Evolutionary conservation across 2,888 invertebrate species (phyloP), one percentile per base, ranked within the genome.

Genomic region (Gisinianus flammeolus): DNA sequence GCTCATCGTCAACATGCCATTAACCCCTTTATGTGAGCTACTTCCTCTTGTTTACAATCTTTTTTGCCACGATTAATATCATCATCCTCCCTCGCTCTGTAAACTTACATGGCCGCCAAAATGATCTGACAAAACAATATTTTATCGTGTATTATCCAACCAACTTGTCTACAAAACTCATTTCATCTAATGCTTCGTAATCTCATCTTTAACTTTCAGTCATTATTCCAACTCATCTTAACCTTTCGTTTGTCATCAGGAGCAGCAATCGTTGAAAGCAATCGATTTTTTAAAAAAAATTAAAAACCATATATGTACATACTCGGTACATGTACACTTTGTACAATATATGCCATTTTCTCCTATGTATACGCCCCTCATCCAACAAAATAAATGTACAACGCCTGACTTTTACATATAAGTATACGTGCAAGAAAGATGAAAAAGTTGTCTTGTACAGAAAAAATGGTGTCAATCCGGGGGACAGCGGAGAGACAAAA

Each of bases 31-130:
- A 26, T 64, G 52, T 52, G 24, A 4, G 12, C 26, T 66, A 19
- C 33, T 35, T 66, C 52, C 54, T 54, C 67, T 74, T 74, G 74
- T 74, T 66, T 74, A 74, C 74, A 74, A 74, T 66, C 74, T 64
- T 73, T n/a, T n/a, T 62, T 33, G 22, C 52, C 30, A 54, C 54
- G 74, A 74, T 74, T 74, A 74, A 74, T 74, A 67, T 52, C 66
- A 66, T 64, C 66, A 64, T 64, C 54, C 70, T 54, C 54, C 35
- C 22, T 12, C 28, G 28, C 54, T 54, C 19, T 54, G 8, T 54
- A 52, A 6, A 5, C 70, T 64, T 64, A 68, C 26, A 68, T 22
- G 24, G 35, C 68, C 26, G 44, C 44, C 35, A 68, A 44, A 68
- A 35, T 68, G 28, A 68, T 68, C 31, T 68, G 68, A 68, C 68